A percentile compares a stretch with the other conserved stretches of the same genome.
Evolutionary conservation across 2,113 vertebrate species (phyloP).

Genomic region (Climacteris rufus): DNA sequence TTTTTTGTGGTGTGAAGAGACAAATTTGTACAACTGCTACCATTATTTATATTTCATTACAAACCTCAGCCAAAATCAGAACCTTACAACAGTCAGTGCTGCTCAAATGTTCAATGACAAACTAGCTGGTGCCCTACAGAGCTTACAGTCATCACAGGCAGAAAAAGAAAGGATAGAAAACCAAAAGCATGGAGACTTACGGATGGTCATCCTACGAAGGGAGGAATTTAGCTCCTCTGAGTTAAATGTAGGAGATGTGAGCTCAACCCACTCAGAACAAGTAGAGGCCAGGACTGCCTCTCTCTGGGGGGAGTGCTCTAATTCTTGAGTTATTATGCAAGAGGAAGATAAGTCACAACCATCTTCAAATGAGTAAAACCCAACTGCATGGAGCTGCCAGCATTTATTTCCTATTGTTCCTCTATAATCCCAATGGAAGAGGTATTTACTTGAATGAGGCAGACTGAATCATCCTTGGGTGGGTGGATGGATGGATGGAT

Average conservation of each 20-base stretch:
- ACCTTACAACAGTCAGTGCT: neutral
- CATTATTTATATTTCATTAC: neutral
- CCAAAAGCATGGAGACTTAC: neutral
- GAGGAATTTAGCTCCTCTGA: neutral
- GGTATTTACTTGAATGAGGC: neutral
- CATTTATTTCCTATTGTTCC: constrained; percentile 29
- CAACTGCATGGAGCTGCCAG: neutral
- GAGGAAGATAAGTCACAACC: constrained; percentile 38
- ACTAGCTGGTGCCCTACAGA: neutral
- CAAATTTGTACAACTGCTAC: neutral
- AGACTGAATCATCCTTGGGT: neutral
- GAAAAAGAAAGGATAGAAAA: neutral
- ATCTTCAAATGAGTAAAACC: constrained; percentile 27
- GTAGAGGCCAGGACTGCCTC: neutral
- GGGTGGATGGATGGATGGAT: neutral
- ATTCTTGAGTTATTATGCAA: constrained; percentile 30
- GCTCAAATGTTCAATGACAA: neutral
- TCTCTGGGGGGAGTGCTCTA: neutral
- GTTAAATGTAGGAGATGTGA: neutral
- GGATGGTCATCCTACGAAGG: neutral
- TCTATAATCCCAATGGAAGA: constrained; percentile 21
- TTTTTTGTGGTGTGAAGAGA: neutral
- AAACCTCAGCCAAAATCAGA: neutral
- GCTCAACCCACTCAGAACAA: neutral
- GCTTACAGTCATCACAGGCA: neutral